Percentiles rank a stretch among this genome's conserved stretches.
phyloP scores from a whole-genome alignment of 2,113 vertebrate genomes.

The Peromyscus californicus region DNA sequence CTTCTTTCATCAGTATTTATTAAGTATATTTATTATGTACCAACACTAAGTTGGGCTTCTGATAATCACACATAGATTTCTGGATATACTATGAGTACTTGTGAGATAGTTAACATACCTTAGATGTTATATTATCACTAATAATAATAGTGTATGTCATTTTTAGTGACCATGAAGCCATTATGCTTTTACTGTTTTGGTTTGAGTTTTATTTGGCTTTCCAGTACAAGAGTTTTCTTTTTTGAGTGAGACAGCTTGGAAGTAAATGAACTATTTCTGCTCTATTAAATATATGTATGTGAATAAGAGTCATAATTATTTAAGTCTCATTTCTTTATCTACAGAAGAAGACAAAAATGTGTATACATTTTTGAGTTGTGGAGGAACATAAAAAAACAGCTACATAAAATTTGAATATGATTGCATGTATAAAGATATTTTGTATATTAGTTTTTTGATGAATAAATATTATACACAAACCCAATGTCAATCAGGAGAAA shows the following conservation, averaged over 20 bases:
- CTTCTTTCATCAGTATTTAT: background rate
- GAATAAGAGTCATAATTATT: background rate
- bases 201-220: background rate
- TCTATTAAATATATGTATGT: background rate
- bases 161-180: background rate
- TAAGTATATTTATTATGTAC: background rate
- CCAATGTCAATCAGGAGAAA: background rate
- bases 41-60: background rate
- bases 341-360: background rate
- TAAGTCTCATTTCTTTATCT: background rate
- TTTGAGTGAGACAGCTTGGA: background rate
- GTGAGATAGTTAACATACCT: background rate
- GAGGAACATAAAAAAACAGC: background rate
- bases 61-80: background rate
- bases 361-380: background rate
- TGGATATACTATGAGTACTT: background rate
- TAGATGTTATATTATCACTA: background rate
- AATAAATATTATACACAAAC: background rate
- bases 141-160: background rate
- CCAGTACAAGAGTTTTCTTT: background rate
- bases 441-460: conserved; percentile 14
- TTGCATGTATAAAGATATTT: background rate
- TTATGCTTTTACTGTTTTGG: background rate
- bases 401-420: background rate
- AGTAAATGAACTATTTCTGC: background rate